phyloP scores from a whole-genome alignment of 2,797 vertebrate species.

The Enteromius thamalakanensis region DNA sequence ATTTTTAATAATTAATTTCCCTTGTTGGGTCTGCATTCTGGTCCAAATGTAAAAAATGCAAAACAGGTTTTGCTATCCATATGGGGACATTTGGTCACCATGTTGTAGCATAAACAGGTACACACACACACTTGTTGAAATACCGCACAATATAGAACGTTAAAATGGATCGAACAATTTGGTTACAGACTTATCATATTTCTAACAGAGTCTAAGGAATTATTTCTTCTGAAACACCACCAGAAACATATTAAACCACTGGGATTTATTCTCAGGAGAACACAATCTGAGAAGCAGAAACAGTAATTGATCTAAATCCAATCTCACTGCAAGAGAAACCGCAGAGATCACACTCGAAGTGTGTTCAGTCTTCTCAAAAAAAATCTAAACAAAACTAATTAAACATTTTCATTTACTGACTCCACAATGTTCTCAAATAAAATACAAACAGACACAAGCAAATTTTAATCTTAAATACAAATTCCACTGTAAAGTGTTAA shows the following conservation, averaged over 20 bases:
- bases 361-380: not conserved
- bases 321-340: not conserved
- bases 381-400: not conserved
- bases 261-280: not conserved
- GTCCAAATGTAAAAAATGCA: too few species aligned
- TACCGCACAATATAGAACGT: not conserved
- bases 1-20: too few species aligned
- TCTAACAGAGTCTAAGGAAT: not conserved
- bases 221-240: not conserved
- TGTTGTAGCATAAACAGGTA: not conserved
- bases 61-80: too few species aligned
- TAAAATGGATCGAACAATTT: not conserved
- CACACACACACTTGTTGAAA: not conserved
- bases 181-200: not conserved
- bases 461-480: not conserved
- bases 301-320: not conserved
- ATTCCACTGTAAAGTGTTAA: not conserved
- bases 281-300: not conserved
- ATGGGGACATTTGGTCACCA: too few species aligned
- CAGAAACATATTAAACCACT: not conserved
- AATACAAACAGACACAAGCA: not conserved
- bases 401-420: not conserved
- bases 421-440: not conserved
- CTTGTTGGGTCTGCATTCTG: too few species aligned
- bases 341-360: not conserved